phyloP scores from a whole-genome alignment of 30 jellyfish, hydroid and myxozoan genomes.

The Aurelia coerulea region DNA sequence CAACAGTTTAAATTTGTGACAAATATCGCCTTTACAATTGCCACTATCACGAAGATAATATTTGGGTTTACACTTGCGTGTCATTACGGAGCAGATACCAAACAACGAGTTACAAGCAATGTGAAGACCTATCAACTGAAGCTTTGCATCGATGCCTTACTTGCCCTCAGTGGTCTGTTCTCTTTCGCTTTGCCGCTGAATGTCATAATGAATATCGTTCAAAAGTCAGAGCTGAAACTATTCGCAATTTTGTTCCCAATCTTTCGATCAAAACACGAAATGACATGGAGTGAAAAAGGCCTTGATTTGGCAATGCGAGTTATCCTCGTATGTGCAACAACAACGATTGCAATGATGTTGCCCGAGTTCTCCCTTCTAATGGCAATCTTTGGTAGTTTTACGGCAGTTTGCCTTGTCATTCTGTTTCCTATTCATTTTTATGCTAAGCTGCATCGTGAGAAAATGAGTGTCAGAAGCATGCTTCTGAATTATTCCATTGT shows the following conservation, averaged over 20 bases:
- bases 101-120: conserved; percentile 81
- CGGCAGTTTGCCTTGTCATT: conserved; percentile 72
- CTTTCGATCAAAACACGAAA: conserved; percentile 19
- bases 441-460: conserved; percentile 22
- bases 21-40: conserved; percentile 68
- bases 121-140: conserved; percentile 25
- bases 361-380: conserved; percentile 87
- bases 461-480: neutral
- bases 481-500: conserved; percentile 21
- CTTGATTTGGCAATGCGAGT: conserved; percentile 71
- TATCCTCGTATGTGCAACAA: conserved; percentile 52
- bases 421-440: conserved; percentile 68
- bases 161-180: conserved; percentile 78
- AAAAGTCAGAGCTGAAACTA: conserved; percentile 51
- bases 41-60: conserved; percentile 76
- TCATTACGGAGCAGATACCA: conserved; percentile 66
- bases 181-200: conserved; percentile 87
- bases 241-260: conserved; percentile 65
- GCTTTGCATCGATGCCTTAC: conserved; percentile 46
- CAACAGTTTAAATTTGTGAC: conserved; percentile 64
- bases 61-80: conserved; percentile 78
- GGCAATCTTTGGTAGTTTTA: conserved; percentile 91
- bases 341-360: conserved; percentile 61
- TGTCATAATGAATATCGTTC: conserved; percentile 73
- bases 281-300: conserved; percentile 81